Evolutionary conservation across 53 echinoderm and acorn worm species (phyloP).

Genomic region (Stichopus horrens): DNA sequence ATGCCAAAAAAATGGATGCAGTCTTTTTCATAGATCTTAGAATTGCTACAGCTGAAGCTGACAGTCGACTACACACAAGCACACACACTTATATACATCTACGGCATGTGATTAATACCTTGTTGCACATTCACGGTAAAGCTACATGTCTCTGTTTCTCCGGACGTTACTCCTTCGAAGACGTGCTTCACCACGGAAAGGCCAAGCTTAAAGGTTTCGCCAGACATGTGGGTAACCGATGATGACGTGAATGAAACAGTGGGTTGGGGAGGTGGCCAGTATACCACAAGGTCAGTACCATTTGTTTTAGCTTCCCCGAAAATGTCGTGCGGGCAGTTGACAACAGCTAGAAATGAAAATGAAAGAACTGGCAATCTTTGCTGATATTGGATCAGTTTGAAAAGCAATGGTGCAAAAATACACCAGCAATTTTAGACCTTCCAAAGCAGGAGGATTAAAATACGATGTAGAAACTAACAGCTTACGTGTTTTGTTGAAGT

Average conservation of each 20-base stretch:
- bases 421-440: no score
- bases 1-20: no score
- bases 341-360: background rate
- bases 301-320: conserved; percentile 14
- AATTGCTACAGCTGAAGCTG: no score
- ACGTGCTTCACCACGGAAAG: background rate
- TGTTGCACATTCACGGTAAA: background rate
- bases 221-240: background rate
- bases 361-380: no score
- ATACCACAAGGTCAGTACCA: background rate
- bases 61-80: no score
- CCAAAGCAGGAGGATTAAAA: no score
- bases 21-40: no score
- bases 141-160: background rate
- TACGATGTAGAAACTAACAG: no score
- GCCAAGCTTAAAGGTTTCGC: background rate
- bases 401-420: no score
- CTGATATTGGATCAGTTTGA: no score
- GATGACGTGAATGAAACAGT: background rate
- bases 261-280: background rate
- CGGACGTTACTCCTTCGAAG: background rate
- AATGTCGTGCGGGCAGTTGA: background rate
- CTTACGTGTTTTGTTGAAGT: no score
- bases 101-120: background rate
- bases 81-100: no score